These are phyloP conservation scores for Anas platyrhynchos DNA, from an alignment of 2,113 vertebrate species.

Conservation along the genomic window DNA sequence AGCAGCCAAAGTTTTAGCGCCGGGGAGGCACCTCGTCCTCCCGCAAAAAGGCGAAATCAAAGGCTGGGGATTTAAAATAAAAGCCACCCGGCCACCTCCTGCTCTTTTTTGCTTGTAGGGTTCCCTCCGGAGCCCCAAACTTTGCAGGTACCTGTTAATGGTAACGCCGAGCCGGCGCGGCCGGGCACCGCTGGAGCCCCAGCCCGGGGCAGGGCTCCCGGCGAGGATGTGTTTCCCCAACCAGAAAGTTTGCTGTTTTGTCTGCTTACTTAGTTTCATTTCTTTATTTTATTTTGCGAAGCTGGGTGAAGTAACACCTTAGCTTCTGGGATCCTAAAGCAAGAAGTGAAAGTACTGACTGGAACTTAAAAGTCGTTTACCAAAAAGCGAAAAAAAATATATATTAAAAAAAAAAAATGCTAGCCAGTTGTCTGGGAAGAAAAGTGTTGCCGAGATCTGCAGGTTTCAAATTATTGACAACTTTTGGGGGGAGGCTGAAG, in stretches of 20 bases:
- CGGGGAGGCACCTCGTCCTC: background rate
- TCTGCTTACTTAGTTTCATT: constrained; percentile 82
- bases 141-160: constrained; percentile 83
- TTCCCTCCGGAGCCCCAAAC: constrained; percentile 75
- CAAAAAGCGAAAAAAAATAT: constrained; percentile 14
- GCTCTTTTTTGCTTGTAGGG: constrained; percentile 32
- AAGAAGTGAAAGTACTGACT: constrained; percentile 86
- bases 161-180: constrained; percentile 15
- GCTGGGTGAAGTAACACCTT: constrained; percentile 79
- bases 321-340: constrained; percentile 80
- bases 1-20: constrained; percentile 71
- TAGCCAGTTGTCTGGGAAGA: constrained; percentile 31
- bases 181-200: constrained; percentile 62
- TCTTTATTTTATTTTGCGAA: constrained; percentile 82
- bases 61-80: background rate
- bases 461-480: constrained; percentile 66
- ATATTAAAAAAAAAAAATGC: background rate
- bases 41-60: background rate
- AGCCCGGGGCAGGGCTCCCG: constrained; percentile 30
- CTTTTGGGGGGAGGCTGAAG: constrained; percentile 63
- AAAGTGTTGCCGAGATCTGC: constrained; percentile 33
- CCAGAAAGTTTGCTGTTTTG: constrained; percentile 81
- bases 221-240: constrained; percentile 74
- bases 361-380: constrained; percentile 78
- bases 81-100: background rate